Base-by-base conservation (phyloP, 2,888 invertebrate genomes). In the Trichogramma evanescens region DNA sequence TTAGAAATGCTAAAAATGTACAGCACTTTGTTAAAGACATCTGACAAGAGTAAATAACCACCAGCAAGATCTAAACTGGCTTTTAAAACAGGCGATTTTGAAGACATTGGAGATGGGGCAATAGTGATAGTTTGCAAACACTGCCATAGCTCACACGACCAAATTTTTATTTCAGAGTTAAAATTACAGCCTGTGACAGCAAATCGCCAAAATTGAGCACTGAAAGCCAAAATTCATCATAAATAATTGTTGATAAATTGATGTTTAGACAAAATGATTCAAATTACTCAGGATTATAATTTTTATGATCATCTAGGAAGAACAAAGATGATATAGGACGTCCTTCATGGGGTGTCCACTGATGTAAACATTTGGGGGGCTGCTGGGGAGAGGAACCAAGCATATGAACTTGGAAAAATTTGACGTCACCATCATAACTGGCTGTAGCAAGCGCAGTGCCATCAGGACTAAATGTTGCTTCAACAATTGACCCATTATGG, bases 131-230 rank as follows among this genome's bases (percentile, higher is more conserved):
- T 93, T 76, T 95, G 97, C n/a, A 96, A 80, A 72, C 96, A 96
- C 53, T 85, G 84, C 98, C 98, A 98, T 0, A 91, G 84, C 73
- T 95, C 93, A 78, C 96, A 97, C 6, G 93, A 93, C 95, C 96
- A 97, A 52, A 89, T 82, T 79, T 95, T 96, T 57, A 97, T 81
- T 70, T 92, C 91, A 0, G 91, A 88, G 79, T 96, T 96, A 75
- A 91, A 86, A 65, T 90, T 88, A 0, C 93, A 89, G 1, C 94
- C 94, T 0, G 97, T 96, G 49, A 97, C 85, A 0, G 93, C 95
- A 79, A 90, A 95, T 78, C 95, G 95, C 97, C 98, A 98, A 79
- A 95, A 95, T 74, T 89, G 87, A 9, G 82, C 84, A 67, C 86
- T 86, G 68, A 54, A 74, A 58, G 26, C 5, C 55, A n/a, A 39